Base-by-base conservation (phyloP, 1,140 invertebrate species). In the Panagrolaimus sp. region DNA sequence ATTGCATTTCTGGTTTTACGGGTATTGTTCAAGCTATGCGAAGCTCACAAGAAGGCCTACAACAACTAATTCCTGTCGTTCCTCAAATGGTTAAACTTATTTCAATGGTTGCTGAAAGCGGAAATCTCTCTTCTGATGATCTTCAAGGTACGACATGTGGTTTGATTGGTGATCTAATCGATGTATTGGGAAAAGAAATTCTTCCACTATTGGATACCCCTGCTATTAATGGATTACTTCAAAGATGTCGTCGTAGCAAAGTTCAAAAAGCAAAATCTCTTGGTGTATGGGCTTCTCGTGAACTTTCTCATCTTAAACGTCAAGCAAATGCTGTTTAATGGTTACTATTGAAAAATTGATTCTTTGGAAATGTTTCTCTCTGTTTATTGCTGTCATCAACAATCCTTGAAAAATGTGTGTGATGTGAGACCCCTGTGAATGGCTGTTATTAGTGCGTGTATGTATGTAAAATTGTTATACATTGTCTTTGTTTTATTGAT, bases 1-100 rank as follows among this genome's bases (percentile, higher is more conserved):
- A 67, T 31, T 81, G 81, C 63, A 63, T 83, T 44, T 67, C 66
- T 42, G 80, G 73, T 3, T 82, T 76, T 53, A 74, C 76, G 7
- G 75, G 80, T 43, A 83, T 82, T 48, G 69, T 82, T 7, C 80
- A 82, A 51, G 72, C 71, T 5, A 61, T 78, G 31, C 61, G 67
- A 11, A 51, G 42, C 23, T 57, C 57, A 9, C 61, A 44, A 9
- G 71, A 74, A 64, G 53, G 57, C n/a, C 8, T 47, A 7, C 44
- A 61, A 23, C 13, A 64, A 9, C 70, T 76, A 13, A 27, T 57
- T 23, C 66, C 23, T 31, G 67, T 70, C 63, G 48, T 76, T 13
- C 63, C 62, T 47, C 65, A 47, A 44, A 76, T 76, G 67, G 43
- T 68, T 27, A 57, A 66, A 44, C 63, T 78, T 11, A 67, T 76